phyloP scores from a whole-genome alignment of 2,888 invertebrate genomes.

The Lymantria dispar region DNA sequence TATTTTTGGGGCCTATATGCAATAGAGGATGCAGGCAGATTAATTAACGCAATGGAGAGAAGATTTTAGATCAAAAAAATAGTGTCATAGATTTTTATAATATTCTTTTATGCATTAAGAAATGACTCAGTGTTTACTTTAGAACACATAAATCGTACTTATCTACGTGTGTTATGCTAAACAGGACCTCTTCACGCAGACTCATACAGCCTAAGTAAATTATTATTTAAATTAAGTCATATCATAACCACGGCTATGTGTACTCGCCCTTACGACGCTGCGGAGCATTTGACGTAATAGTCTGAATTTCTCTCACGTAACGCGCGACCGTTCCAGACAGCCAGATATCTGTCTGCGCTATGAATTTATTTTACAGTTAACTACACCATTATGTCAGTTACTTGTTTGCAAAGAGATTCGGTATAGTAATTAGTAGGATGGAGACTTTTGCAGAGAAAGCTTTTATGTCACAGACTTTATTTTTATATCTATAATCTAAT shows the following conservation, averaged over 20 bases:
- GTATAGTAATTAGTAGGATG: conserved; percentile 22
- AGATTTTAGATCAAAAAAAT: no score
- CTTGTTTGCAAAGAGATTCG: conserved; percentile 26
- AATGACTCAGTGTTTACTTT: conserved; percentile 21
- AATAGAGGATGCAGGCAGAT: no score
- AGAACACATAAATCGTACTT: neutral
- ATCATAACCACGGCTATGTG: conserved; percentile 18
- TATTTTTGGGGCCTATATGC: no score
- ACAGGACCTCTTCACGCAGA: conserved; percentile 2
- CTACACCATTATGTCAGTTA: conserved; percentile 16
- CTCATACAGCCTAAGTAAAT: conserved; percentile 2
- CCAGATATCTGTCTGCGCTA: conserved; percentile 45
- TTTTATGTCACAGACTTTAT: neutral
- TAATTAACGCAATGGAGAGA: no score
- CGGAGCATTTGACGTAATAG: conserved; percentile 17
- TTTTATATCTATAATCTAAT: no score
- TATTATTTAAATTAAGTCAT: conserved; percentile 19
- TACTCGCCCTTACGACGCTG: conserved; percentile 10
- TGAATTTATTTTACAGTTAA: conserved; percentile 46
- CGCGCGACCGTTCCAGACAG: conserved; percentile 27
- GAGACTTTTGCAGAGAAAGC: neutral
- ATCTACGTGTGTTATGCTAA: neutral
- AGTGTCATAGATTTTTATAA: no score
- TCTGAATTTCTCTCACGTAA: conserved; percentile 38
- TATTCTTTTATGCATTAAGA: neutral